phyloP scores from a whole-genome alignment of 2,113 vertebrate genomes.

The Cairina moschata region DNA sequence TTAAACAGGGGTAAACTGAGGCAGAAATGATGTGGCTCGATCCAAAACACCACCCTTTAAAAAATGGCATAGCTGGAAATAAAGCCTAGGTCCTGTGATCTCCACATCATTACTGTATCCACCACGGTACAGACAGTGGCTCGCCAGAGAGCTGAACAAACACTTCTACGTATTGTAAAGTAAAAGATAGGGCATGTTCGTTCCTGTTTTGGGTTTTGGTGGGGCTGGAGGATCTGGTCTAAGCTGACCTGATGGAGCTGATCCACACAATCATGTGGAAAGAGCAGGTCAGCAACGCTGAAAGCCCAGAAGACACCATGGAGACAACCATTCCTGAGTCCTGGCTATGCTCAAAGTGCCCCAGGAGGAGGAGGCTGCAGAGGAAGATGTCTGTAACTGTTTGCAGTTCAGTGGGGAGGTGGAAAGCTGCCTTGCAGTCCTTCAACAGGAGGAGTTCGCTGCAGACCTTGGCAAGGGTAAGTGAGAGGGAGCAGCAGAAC shows the following conservation, averaged over 20 bases:
- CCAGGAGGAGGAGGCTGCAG: not conserved
- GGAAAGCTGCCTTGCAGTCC: not conserved
- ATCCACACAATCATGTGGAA: not conserved
- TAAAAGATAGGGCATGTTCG: rapidly evolving
- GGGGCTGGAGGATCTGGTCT: not conserved
- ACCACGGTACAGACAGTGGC: not conserved
- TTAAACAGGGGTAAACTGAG: constrained; percentile 14
- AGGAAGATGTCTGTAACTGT: not conserved
- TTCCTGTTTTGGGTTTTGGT: not conserved
- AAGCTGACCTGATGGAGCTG: not conserved
- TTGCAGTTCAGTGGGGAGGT: constrained; percentile 24
- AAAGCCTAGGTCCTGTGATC: not conserved
- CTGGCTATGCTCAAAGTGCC: not conserved
- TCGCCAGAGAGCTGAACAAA: not conserved
- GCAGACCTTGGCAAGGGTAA: constrained; percentile 41
- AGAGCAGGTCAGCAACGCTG: not conserved
- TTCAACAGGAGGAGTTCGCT: not conserved
- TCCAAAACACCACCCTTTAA: not conserved
- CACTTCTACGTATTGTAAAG: not conserved
- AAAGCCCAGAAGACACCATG: not conserved
- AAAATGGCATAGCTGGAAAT: not conserved
- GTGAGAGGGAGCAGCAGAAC: not conserved
- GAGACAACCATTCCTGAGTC: not conserved
- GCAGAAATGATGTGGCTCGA: not conserved
- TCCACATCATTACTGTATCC: not conserved